These are phyloP conservation scores for Parauchenoglanis punctatus DNA, from an alignment of 2,797 vertebrate genomes.

Conservation along the genomic window DNA sequence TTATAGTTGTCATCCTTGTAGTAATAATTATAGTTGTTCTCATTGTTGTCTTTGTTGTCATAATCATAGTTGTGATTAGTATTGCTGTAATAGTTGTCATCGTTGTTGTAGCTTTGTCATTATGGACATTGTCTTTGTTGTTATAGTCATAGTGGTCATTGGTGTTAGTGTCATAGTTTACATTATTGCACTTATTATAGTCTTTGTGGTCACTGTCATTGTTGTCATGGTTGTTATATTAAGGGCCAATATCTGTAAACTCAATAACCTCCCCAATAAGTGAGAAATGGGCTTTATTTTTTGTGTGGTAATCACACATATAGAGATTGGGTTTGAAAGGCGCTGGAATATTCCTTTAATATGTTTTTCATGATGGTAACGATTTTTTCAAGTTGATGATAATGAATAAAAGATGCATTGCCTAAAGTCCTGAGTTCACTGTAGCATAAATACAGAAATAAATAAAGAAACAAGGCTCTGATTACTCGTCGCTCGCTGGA, in stretches of 20 bases:
- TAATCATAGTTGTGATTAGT: not conserved
- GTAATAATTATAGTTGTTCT: too few species aligned
- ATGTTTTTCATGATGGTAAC: not conserved
- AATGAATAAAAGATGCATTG: constrained; percentile 17
- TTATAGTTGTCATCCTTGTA: too few species aligned
- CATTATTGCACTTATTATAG: not conserved
- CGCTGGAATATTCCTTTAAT: constrained; percentile 4
- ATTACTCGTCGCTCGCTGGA: not conserved
- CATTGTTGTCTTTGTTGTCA: too few species aligned
- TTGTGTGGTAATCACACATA: constrained; percentile 11
- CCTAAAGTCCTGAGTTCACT: not conserved
- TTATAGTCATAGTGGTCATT: not conserved
- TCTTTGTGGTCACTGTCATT: not conserved
- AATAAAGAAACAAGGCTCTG: constrained; percentile 20
- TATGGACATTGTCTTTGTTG: not conserved
- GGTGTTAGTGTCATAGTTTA: not conserved
- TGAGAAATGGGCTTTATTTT: not conserved
- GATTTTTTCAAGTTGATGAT: not conserved
- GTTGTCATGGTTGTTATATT: not conserved
- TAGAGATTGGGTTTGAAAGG: not conserved
- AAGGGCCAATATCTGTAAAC: not conserved
- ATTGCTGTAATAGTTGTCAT: not conserved
- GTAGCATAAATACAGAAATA: not conserved
- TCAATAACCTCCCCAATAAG: not conserved
- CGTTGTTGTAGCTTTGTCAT: not conserved